Evolutionary conservation across 2,113 vertebrate species (phyloP), one percentile per base, ranked within the genome.

Genomic region (Calyptomena viridis): DNA sequence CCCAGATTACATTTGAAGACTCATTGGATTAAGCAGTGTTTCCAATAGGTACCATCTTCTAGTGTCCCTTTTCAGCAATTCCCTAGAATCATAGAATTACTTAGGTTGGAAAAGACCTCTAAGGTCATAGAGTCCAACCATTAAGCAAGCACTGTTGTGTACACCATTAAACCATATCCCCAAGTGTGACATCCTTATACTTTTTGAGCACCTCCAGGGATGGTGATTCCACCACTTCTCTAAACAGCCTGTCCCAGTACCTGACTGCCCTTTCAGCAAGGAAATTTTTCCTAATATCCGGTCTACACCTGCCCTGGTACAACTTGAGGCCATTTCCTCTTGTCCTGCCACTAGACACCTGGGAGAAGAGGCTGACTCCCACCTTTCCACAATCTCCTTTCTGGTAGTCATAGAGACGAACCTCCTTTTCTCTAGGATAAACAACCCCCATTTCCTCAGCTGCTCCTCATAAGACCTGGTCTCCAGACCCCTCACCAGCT

Each of bases 401-500:
- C 37, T 19, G 9, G 9, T 5, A 37, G 42, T 22, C n/a, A 16
- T 58, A 23, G 12, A 66, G 11, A 23, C 4, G 27, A 44, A 8
- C 18, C 14, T 33, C 17, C 4, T 88, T 73, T 73, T 58, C 14
- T 88, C 14, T 27, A 33, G 3, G 4, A 11, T 58, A 42, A 80
- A 50, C 5, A 66, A 2, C 3, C 8, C 12, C 5, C 13, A 5
- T 8, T 59, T 27, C 22, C 17, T 58, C 31, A 73, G 18, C 11
- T 35, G 42, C 31, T 56, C 35, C 35, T 50, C 39, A 20, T 15
- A 33, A 62, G 8, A 20, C 46, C 25, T 33, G 28, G 28, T 23
- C 0, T 1, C 39, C 46, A 39, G 18, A 40, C 8, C 0, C 0
- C 15, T 53, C 27, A 69, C 6, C 33, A 46, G 5, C 33, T 39